These are phyloP conservation scores for Falco novaeseelandiae DNA, from an alignment of 2,797 vertebrate species.

Conservation along the genomic window DNA sequence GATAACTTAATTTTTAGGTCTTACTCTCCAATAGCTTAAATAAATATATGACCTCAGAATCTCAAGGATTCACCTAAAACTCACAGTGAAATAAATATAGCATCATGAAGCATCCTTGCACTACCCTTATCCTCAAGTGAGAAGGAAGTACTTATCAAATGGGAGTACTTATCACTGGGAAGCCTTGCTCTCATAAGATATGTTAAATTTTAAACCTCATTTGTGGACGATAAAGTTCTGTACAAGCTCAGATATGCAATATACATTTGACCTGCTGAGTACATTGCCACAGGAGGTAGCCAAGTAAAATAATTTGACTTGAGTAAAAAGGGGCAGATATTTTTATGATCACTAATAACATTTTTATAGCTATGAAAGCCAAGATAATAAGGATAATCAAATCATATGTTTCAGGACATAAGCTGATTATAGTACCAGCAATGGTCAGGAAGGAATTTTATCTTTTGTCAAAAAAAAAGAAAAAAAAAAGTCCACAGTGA, in stretches of 20 bases:
- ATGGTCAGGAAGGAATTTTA: conserved; percentile 36
- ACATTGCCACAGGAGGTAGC: conserved; percentile 1
- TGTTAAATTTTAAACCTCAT: conserved; percentile 43
- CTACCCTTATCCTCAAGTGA: neutral
- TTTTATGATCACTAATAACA: conserved; percentile 64
- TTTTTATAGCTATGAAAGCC: conserved; percentile 57
- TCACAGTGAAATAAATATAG: neutral
- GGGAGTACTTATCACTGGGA: neutral
- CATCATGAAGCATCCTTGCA: neutral
- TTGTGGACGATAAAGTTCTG: conserved; percentile 37
- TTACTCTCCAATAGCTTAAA: neutral
- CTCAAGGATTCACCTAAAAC: neutral
- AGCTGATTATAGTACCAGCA: conserved; percentile 5
- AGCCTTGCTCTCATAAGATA: conserved; percentile 1
- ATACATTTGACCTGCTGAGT: conserved; percentile 22
- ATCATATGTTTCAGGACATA: conserved; percentile 14
- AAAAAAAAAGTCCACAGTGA: neutral
- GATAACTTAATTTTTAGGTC: neutral
- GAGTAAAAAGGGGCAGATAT: conserved; percentile 51
- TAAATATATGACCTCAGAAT: neutral
- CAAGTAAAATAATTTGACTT: conserved; percentile 34
- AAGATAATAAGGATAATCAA: conserved; percentile 63
- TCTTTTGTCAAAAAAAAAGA: neutral
- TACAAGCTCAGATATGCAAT: conserved; percentile 1
- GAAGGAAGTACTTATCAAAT: neutral